Percentiles rank a stretch among this genome's conserved stretches.
Evolutionary conservation across 2,113 vertebrate species (phyloP).

Genomic region (Apeltes quadracus): DNA sequence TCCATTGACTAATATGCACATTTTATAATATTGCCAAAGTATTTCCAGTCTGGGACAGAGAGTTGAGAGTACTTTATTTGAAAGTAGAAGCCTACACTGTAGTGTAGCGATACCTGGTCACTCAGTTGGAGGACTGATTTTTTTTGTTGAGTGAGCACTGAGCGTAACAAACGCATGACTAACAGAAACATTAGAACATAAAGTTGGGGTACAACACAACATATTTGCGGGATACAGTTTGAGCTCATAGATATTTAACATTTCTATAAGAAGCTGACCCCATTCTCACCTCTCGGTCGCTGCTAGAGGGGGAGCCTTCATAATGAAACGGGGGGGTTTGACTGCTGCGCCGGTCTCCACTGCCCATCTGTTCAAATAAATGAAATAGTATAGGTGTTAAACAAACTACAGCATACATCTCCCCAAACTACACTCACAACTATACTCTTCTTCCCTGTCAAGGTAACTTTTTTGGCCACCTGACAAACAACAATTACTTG

Average conservation of each 20-base stretch:
- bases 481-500: not conserved
- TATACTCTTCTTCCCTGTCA: not conserved
- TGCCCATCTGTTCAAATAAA: conserved; percentile 58
- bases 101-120: not conserved
- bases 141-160: conserved; percentile 33
- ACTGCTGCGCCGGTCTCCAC: conserved; percentile 70
- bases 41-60: not conserved
- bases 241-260: conserved; percentile 25
- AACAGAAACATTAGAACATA: conserved; percentile 25
- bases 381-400: not conserved
- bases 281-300: conserved; percentile 88
- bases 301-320: conserved; percentile 79
- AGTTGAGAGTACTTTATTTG: not conserved
- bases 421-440: not conserved
- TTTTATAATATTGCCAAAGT: not conserved
- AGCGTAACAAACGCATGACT: conserved; percentile 24
- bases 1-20: not conserved
- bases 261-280: conserved; percentile 8
- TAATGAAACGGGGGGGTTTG: conserved; percentile 76
- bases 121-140: no score
- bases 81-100: not conserved
- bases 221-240: conserved; percentile 31
- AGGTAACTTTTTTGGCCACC: not conserved
- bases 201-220: conserved; percentile 16
- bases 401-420: not conserved